These are phyloP conservation scores for Melanaphis sacchari DNA, from an alignment of 1,140 invertebrate genomes.

Conservation along the genomic window DNA sequence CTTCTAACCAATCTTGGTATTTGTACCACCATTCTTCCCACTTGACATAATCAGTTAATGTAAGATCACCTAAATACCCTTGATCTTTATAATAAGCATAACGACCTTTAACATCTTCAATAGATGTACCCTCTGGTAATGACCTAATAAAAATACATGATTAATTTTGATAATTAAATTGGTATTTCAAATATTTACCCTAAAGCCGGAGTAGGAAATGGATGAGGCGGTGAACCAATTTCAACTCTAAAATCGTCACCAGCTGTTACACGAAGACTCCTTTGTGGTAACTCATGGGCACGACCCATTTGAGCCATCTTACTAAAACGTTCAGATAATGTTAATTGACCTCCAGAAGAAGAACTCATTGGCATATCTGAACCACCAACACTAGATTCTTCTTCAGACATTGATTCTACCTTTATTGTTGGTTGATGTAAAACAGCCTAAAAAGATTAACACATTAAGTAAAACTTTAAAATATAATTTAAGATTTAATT, in stretches of 20 bases:
- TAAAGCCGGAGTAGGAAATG: conserved; percentile 56
- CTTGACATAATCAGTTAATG: conserved; percentile 84
- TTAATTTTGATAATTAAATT: conserved; percentile 30
- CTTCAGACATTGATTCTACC: conserved; percentile 64
- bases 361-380: conserved; percentile 60
- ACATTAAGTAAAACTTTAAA: background rate
- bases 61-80: conserved; percentile 79
- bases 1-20: conserved; percentile 88
- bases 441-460: conserved; percentile 61
- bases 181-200: conserved; percentile 29
- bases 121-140: conserved; percentile 72
- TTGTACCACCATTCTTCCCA: conserved; percentile 96
- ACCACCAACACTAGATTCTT: conserved; percentile 59
- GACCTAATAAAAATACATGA: conserved; percentile 63
- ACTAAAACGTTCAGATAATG: conserved; percentile 82
- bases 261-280: conserved; percentile 84
- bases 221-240: conserved; percentile 61
- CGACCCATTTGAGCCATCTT: conserved; percentile 85
- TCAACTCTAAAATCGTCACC: conserved; percentile 67
- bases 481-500: background rate
- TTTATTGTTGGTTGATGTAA: conserved; percentile 62
- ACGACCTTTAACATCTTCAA: conserved; percentile 83
- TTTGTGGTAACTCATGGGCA: conserved; percentile 66
- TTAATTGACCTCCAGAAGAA: conserved; percentile 67
- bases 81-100: conserved; percentile 87